phyloP scores from a whole-genome alignment of 1,140 invertebrate species.

The Papilio polytes region DNA sequence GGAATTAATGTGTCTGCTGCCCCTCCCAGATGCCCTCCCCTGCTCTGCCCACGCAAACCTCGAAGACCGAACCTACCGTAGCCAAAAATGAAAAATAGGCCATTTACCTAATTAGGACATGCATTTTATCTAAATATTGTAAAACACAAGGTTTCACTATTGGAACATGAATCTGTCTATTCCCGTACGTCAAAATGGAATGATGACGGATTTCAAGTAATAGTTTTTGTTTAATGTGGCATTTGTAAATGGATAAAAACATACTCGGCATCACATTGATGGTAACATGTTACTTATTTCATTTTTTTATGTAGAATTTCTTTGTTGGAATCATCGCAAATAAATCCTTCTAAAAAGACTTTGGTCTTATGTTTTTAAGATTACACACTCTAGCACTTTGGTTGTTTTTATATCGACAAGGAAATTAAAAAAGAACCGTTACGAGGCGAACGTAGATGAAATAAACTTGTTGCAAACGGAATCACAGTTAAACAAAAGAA shows the following conservation, averaged over 20 bases:
- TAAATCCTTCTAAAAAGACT: no score
- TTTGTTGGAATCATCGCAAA: background rate
- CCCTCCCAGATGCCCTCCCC: background rate
- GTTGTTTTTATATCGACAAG: background rate
- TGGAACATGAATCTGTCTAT: background rate
- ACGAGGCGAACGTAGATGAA: background rate
- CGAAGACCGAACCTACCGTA: background rate
- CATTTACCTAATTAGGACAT: no score
- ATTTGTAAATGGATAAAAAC: background rate
- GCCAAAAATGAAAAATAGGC: background rate
- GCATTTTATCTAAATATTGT: background rate
- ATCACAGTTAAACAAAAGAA: constrained; percentile 9
- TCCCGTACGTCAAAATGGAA: background rate
- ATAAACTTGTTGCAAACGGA: background rate
- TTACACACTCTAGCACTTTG: background rate
- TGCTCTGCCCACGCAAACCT: background rate
- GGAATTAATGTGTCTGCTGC: constrained; percentile 30
- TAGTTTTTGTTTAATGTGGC: background rate
- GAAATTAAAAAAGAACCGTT: background rate
- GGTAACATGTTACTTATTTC: background rate
- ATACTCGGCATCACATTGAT: background rate
- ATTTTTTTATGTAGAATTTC: background rate
- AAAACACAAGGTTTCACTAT: background rate
- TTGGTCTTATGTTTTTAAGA: no score
- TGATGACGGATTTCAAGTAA: background rate